Evolutionary conservation across 1,140 invertebrate genomes (phyloP), one percentile per base, ranked within the genome.

Genomic region (Drusus annulatus): DNA sequence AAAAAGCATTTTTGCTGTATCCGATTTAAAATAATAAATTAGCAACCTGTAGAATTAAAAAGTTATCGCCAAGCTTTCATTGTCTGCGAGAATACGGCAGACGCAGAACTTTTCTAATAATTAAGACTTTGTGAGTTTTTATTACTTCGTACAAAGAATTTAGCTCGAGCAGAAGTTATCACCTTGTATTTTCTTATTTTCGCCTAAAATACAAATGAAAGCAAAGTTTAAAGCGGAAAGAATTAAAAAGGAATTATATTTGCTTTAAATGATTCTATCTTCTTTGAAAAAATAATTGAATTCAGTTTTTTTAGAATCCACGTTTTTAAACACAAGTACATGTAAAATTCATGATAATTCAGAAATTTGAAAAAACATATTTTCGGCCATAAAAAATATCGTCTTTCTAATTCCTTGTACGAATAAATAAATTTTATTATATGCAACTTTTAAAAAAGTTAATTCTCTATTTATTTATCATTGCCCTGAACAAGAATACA

Each of bases 51-150:
- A 50, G 68, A 71, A 51, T 71, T 71, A 71, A 50, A 71, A 71
- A 71, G 68, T 71, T 71, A 71, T 50, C 68, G 68, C 68, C 63
- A n/a, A 51, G 36, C 68, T 71, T 71, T 71, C 52, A 71, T 71
- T 71, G 68, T 71, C 68, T 71, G 45, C 45, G 51, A 23, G 68
- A 71, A 71, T 71, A 71, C 17, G 68, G 68, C 7, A 71, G 23
- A 71, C 17, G 68, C 8, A 25, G 23, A 71, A 71, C 36, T 71
- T 71, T 71, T 19, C 3, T 71, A 71, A 71, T 71, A 71, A 71
- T 71, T 71, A 71, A 71, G 68, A 71, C 68, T 71, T 71, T 71
- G 45, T 45, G 68, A 71, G 68, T 71, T 71, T 71, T 71, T 71
- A 71, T 71, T 71, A 71, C 68, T 71, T 71, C 17, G 36, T 17